These are phyloP conservation scores for Hydra vulgaris DNA, from an alignment of 30 jellyfish, hydroid and myxozoan species.

Conservation along the genomic window DNA sequence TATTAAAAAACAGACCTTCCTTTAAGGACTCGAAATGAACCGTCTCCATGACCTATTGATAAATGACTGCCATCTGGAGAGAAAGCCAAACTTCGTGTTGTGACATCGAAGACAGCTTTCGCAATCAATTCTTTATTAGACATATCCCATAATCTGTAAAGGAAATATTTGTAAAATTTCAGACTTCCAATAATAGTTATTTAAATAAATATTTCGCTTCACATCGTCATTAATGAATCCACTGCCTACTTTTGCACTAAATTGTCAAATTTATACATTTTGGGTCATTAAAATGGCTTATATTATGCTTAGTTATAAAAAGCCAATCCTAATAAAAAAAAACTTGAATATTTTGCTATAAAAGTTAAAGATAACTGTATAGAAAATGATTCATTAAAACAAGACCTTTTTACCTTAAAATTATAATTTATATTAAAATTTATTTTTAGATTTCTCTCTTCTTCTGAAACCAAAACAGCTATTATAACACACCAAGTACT, in stretches of 20 bases:
- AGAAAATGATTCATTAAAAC: no score
- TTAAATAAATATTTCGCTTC: neutral
- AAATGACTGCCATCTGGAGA: slow-evolving; percentile 82
- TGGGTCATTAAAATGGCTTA: no score
- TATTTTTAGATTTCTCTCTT: no score
- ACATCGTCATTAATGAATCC: neutral
- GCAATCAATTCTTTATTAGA: slow-evolving; percentile 59
- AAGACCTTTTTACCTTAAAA: no score
- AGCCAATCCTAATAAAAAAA: no score
- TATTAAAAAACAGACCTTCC: slow-evolving; percentile 56
- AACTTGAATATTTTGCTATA: no score
- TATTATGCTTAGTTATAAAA: no score
- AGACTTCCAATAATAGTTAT: neutral
- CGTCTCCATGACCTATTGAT: slow-evolving; percentile 84
- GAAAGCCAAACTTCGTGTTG: slow-evolving; percentile 70
- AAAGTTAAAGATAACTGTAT: no score
- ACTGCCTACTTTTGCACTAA: neutral
- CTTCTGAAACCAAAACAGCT: no score
- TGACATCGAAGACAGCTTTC: slow-evolving; percentile 47
- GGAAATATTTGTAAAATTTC: neutral
- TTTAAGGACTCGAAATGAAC: slow-evolving; percentile 77
- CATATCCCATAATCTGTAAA: slow-evolving; percentile 80
- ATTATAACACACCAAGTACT: no score
- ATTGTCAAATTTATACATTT: no score
- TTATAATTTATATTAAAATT: no score